These are phyloP conservation scores for Cardinalis cardinalis DNA, from an alignment of 2,113 vertebrate species.

Conservation along the genomic window DNA sequence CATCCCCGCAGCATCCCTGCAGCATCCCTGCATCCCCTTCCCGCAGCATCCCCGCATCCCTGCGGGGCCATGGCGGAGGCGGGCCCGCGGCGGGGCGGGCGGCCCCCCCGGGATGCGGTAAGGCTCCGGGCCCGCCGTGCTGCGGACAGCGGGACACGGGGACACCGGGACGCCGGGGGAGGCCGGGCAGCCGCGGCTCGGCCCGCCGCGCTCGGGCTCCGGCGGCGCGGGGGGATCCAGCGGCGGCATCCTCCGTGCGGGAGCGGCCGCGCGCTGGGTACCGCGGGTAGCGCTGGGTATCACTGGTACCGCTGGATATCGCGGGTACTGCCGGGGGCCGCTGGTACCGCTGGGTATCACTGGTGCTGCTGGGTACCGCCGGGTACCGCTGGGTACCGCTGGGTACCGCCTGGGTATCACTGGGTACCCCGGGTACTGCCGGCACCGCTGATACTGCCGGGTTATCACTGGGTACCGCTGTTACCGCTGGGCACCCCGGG, in stretches of 20 bases:
- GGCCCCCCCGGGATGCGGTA: constrained; percentile 84
- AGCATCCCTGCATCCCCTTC: no score
- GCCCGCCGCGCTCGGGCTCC: background rate
- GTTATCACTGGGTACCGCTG: no score
- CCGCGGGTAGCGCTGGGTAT: background rate
- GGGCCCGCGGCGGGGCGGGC: constrained; percentile 67
- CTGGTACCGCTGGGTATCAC: no score
- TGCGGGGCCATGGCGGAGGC: constrained; percentile 19
- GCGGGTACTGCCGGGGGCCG: no score
- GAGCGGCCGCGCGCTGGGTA: background rate
- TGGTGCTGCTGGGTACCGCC: no score
- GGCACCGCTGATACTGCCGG: no score
- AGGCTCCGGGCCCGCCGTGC: constrained; percentile 53
- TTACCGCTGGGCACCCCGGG: no score
- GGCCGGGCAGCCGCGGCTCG: background rate
- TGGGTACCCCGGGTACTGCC: accelerated
- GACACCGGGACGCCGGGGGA: background rate
- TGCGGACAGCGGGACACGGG: background rate
- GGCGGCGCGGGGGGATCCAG: background rate
- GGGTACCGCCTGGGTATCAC: background rate
- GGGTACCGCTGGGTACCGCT: background rate
- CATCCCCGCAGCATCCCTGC: background rate
- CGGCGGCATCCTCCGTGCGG: background rate
- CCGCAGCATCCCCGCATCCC: no score
- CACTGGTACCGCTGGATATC: no score